Evolutionary conservation across 2,797 vertebrate species (phyloP), one percentile per base, ranked within the genome.

Genomic region (Parauchenoglanis ngamensis): DNA sequence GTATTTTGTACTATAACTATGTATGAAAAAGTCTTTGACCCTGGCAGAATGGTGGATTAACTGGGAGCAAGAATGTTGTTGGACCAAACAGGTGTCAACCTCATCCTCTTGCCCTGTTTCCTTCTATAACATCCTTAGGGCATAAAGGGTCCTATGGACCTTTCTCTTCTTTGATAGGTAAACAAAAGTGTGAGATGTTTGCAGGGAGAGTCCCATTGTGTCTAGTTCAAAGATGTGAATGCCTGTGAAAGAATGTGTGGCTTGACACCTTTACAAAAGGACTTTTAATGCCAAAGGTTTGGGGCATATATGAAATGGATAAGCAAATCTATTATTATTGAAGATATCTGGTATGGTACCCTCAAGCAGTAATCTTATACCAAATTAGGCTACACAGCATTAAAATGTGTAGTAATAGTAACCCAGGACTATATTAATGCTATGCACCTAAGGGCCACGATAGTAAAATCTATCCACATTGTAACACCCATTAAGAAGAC

Each of bases 121-220:
- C 90, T 93, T 88, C 94, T 92, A 92, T 93, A 94, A 93, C 93
- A 88, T 88, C 88, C 86, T 89, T 81, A 82, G 83, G 84, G 89
- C 65, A 90, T 92, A 72, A 65, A 89, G 88, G 91, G 93, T 91
- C 94, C 92, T 89, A 73, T 61, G 2, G 59, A 83, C 35, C 80
- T 90, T 94, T 92, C 92, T 94, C 90, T 93, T 90, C 93, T 91
- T 92, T 57, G 93, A 94, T 94, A 91, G 90, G 83, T 90, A 93
- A 92, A 96, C 94, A 94, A 95, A 95, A 94, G 93, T 92, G 92
- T 90, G 90, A 93, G 94, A 94, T 92, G 94, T 93, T 93, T 94
- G 93, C 91, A 81, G 90, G 85, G 92, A 92, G 89, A 94, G 95
- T 95, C 94, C 94, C 94, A 93, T 95, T 96, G 95, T 94, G 92